Conservation (phyloP, 1,140 invertebrate genomes). For the Ericerus pela region DNA sequence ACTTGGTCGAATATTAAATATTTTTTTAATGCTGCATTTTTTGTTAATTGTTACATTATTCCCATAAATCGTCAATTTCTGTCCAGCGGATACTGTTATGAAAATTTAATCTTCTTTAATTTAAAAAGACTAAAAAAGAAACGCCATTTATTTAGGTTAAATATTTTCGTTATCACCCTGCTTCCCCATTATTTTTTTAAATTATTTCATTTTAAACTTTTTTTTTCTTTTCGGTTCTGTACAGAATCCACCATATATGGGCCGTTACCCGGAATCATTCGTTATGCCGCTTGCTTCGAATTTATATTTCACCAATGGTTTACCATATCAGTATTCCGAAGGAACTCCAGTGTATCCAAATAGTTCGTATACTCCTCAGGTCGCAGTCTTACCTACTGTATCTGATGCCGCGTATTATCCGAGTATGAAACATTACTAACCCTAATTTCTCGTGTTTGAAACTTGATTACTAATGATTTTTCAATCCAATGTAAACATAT, state of each 20-base stretch:
- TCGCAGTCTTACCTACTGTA: not conserved
- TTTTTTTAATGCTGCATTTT: no score
- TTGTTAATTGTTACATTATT: no score
- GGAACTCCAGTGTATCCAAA: not conserved
- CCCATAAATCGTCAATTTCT: no score
- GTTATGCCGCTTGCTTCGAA: not conserved
- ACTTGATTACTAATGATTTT: not conserved
- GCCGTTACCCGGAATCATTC: not conserved
- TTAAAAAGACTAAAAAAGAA: no score
- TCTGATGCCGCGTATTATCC: not conserved
- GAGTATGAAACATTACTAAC: not conserved
- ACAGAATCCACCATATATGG: not conserved
- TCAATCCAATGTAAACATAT: not conserved
- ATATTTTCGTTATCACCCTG: no score
- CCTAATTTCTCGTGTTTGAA: not conserved
- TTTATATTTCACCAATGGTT: not conserved
- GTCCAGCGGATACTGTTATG: no score
- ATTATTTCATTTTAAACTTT: no score
- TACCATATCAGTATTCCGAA: slow-evolving; percentile 2
- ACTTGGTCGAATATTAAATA: no score
- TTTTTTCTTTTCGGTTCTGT: no score
- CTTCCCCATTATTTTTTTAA: no score
- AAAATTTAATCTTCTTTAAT: no score
- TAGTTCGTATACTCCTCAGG: not conserved
- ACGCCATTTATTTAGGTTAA: no score